A percentile compares a stretch with the other conserved stretches of the same genome.
phyloP scores from a whole-genome alignment of 2,113 vertebrate species.

The Cryptoleucopteryx plumbea region DNA sequence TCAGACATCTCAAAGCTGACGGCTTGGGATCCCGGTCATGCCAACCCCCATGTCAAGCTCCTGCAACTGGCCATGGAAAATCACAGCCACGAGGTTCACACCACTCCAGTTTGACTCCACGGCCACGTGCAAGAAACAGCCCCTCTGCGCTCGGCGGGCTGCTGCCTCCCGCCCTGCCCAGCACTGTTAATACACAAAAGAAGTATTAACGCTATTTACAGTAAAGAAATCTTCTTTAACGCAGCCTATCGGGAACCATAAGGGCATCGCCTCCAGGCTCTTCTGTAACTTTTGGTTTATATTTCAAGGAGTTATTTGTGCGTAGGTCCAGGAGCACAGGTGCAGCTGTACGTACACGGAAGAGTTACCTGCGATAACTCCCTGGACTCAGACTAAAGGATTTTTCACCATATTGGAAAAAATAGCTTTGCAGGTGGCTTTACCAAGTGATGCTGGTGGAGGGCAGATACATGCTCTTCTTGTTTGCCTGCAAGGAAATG shows the following conservation, averaged over 20 bases:
- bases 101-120: background rate
- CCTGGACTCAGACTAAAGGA: background rate
- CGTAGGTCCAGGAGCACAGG: background rate
- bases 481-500: background rate
- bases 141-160: accelerated
- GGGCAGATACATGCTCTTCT: background rate
- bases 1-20: background rate
- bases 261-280: background rate
- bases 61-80: background rate
- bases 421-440: background rate
- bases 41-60: background rate
- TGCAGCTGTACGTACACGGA: background rate
- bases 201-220: background rate
- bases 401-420: background rate
- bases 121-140: background rate
- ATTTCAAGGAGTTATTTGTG: background rate
- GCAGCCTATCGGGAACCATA: accelerated
- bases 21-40: accelerated
- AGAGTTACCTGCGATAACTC: background rate
- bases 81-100: background rate
- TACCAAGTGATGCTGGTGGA: background rate
- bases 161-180: background rate
- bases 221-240: background rate
- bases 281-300: background rate
- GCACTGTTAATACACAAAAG: background rate